Evolutionary conservation across 30 jellyfish, hydroid and myxozoan genomes (phyloP).

Genomic region (Calvadosia cruxmelitensis): DNA sequence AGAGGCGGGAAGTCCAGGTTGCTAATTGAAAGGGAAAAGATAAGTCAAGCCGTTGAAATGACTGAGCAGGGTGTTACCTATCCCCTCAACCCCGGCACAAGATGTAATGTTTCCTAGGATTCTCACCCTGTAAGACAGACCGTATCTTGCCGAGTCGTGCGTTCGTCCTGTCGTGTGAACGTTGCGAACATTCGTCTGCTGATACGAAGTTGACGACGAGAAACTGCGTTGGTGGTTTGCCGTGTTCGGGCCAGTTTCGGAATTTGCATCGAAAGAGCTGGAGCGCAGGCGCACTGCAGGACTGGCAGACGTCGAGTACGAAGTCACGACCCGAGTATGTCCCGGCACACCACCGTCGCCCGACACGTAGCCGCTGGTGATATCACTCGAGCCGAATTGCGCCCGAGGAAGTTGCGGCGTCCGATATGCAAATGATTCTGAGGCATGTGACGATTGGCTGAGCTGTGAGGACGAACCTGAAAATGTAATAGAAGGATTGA

Average conservation of each 20-base stretch:
- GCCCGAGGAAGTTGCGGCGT: constrained; percentile 23
- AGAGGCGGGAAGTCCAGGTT: too few relatives aligned
- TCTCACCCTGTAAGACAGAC: not conserved
- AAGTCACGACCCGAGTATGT: constrained; percentile 1
- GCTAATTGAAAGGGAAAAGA: too few relatives aligned
- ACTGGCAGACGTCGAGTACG: constrained; percentile 1
- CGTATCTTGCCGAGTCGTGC: not conserved
- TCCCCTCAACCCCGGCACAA: too few relatives aligned
- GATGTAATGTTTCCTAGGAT: too few relatives aligned
- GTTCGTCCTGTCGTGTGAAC: not conserved
- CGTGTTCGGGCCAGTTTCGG: not conserved
- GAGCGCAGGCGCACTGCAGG: constrained; percentile 14
- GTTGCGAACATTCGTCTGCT: constrained; percentile 60
- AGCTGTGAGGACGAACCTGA: constrained; percentile 64
- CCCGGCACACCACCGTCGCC: constrained; percentile 11
- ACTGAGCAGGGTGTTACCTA: too few relatives aligned
- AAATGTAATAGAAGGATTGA: not conserved
- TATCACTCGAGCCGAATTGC: constrained; percentile 16
- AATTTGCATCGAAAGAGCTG: not conserved
- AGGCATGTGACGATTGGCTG: constrained; percentile 37
- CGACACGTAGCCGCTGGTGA: constrained; percentile 6
- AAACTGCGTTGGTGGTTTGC: not conserved
- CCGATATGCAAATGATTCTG: constrained; percentile 33
- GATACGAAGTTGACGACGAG: constrained; percentile 47
- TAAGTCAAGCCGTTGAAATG: too few relatives aligned